Evolutionary conservation across 1,140 invertebrate species (phyloP), one percentile per base, ranked within the genome.

Genomic region (Zaprionus vittiger): DNA sequence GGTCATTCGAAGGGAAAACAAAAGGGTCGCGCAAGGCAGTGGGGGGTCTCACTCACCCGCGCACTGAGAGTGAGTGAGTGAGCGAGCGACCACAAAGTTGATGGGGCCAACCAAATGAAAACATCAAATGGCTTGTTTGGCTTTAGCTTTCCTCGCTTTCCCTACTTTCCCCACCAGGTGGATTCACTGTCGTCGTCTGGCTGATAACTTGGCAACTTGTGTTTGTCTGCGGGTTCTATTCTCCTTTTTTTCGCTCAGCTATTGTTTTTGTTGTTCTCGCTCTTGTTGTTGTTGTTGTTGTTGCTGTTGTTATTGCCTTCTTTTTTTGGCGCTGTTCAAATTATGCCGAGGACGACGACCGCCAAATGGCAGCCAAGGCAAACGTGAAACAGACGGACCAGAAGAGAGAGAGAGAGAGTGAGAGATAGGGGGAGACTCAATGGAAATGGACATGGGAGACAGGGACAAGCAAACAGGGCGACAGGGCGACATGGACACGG

Each of bases 111-210:
- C 83, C 70, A 89, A 90, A 89, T 89, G 84, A 89, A 89, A 89
- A 89, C 84, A 89, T 89, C 85, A 90, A 89, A 89, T 89, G 81
- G 68, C 85, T 90, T 89, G 84, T 89, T 89, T 79, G 83, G 78
- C 85, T 74, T 73, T 41, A 63, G 73, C 52, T 54, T 62, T 38
- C 59, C 57, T 52, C 62, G 72, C 37, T 37, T 14, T 41, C 24
- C 22, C 24, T n/a, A 7, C 28, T 31, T 31, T 34, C 31, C 31
- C 31, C 9, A 34, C 31, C 84, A 89, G 83, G 83, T 87, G 84
- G 77, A 63, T 63, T 17, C 66, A 69, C 75, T 74, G 74, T 41
- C 15, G 41, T 47, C 38, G 82, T 81, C 85, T 84, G 86, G 77
- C 77, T 86, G 86, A 90, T 90, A 90, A 85, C 85, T 89, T 87